Percentiles rank a stretch among this genome's conserved stretches.
These are phyloP conservation scores for Ips nitidus DNA, from an alignment of 1,140 invertebrate species.

Conservation along the genomic window DNA sequence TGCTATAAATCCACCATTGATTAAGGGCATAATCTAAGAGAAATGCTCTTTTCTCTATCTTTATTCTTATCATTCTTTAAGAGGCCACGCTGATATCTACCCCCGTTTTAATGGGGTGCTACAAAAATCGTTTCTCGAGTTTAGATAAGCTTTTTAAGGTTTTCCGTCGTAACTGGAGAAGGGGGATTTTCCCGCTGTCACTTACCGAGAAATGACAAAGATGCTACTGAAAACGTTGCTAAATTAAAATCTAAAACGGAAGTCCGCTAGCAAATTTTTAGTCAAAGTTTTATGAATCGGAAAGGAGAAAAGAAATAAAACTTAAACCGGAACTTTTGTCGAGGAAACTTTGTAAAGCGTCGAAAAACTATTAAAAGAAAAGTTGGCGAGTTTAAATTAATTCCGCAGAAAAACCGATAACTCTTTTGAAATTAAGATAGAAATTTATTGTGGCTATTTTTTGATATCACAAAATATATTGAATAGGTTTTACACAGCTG, in stretches of 20 bases:
- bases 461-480: too few relatives aligned
- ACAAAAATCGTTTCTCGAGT: slow-evolving; percentile 23
- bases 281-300: slow-evolving; percentile 32
- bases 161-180: slow-evolving; percentile 7
- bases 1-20: slow-evolving; percentile 25
- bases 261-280: background rate
- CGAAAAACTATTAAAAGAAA: slow-evolving; percentile 36
- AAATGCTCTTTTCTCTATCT: slow-evolving; percentile 29
- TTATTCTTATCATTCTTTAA: slow-evolving; percentile 30
- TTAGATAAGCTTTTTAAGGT: slow-evolving; percentile 22
- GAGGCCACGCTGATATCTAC: slow-evolving; percentile 19
- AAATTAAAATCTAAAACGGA: background rate
- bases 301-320: slow-evolving; percentile 29
- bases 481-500: too few relatives aligned
- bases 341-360: slow-evolving; percentile 6
- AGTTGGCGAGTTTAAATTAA: slow-evolving; percentile 34
- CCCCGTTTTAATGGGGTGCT: slow-evolving; percentile 26
- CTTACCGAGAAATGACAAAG: background rate
- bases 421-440: slow-evolving; percentile 1
- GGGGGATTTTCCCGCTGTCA: background rate
- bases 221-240: background rate
- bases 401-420: slow-evolving; percentile 30
- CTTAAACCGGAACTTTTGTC: slow-evolving; percentile 16
- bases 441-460: background rate
- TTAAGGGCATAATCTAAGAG: slow-evolving; percentile 30